Evolutionary conservation across 2,113 vertebrate genomes (phyloP), one percentile per base, ranked within the genome.

Genomic region (Aptenodytes patagonicus): DNA sequence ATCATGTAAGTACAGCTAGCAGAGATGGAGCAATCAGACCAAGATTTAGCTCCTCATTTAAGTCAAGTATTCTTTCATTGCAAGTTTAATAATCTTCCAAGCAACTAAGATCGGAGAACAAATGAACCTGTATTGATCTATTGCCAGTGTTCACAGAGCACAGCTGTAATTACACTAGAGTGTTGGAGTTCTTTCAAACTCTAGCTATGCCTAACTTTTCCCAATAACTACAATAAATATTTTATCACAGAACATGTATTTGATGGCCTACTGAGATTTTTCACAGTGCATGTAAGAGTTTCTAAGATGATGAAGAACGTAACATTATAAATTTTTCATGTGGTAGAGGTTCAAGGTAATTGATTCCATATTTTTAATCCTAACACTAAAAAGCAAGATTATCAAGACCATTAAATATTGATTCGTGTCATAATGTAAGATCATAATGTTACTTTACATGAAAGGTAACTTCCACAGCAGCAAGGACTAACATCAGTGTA

Each of bases 191-290:
- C 98, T 99, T 99, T 99, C 99, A 99, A 98, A 99, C 98, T 98
- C 98, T 98, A 98, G 97, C 97, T 98, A 98, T 98, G 93, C 95
- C 97, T 98, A 98, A 99, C 98, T 99, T 98, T 98, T 91, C 99
- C 98, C 99, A 98, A 98, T 98, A 99, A 99, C 98, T 98, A 97
- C 94, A 97, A 99, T 99, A 99, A 99, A 99, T 99, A 99, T 99
- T 99, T 99, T 98, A 99, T 99, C 99, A 99, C 98, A 99, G 98
- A 98, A 98, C 99, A 99, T 99, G 98, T 98, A 98, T 98, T 98
- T 98, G 98, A 99, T 98, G 97, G 99, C 98, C 99, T 99, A 99
- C 98, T 97, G 99, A 99, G 98, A 98, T 98, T 99, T 99, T 99
- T 98, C 98, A 98, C 98, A 94, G 98, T 97, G 95, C 97, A 98